Evolutionary conservation across 1,140 invertebrate species (phyloP).

Genomic region (Asbolus verrucosus): DNA sequence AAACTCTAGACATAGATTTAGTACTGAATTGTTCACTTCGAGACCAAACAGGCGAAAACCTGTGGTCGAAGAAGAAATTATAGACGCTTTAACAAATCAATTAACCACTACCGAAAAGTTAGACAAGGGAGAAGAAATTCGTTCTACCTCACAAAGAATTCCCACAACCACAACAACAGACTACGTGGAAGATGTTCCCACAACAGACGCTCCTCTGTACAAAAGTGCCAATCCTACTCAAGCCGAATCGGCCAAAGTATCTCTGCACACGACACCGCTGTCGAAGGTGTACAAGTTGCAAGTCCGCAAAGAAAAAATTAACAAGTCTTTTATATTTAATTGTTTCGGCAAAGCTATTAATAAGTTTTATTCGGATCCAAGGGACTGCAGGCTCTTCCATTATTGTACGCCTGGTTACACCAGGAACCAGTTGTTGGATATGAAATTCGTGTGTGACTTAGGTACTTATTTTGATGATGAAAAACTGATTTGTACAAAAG

Average conservation of each 20-base stretch:
- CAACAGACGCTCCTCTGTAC: constrained; percentile 58
- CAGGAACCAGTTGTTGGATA: constrained; percentile 69
- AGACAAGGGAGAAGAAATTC: background rate
- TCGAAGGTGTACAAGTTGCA: constrained; percentile 46
- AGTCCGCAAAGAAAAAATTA: constrained; percentile 48
- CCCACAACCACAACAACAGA: background rate
- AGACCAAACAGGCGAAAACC: constrained; percentile 23
- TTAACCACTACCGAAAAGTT: constrained; percentile 8
- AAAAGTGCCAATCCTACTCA: constrained; percentile 61
- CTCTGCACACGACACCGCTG: constrained; percentile 57
- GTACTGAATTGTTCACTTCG: constrained; percentile 47
- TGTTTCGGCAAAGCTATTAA: constrained; percentile 70
- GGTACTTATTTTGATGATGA: constrained; percentile 70
- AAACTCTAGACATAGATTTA: constrained; percentile 53
- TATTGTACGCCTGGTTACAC: constrained; percentile 72
- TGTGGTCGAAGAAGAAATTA: constrained; percentile 8
- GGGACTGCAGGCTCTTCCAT: constrained; percentile 72
- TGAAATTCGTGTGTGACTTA: constrained; percentile 72
- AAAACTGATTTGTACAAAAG: constrained; percentile 67
- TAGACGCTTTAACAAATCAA: constrained; percentile 6
- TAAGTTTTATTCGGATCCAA: constrained; percentile 70
- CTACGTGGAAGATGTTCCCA: constrained; percentile 28
- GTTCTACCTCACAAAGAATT: constrained; percentile 23
- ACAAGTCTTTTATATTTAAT: constrained; percentile 66
- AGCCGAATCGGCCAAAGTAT: constrained; percentile 52